phyloP scores from a whole-genome alignment of 2,113 vertebrate species.

The Xiphophorus maculatus region DNA sequence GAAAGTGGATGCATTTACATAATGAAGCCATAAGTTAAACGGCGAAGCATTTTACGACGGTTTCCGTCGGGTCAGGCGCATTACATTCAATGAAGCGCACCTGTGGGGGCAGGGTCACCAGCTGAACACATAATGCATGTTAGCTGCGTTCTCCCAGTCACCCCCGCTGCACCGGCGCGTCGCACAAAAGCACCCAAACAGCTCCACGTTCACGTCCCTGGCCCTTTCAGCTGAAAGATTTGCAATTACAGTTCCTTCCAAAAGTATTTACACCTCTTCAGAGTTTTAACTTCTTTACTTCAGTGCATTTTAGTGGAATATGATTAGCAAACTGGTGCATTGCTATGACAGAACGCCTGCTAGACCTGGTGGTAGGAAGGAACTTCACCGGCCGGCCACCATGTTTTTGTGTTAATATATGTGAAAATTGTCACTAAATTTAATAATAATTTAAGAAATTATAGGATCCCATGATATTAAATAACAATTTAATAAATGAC shows the following conservation, averaged over 20 bases:
- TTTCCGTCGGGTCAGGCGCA: conserved; percentile 11
- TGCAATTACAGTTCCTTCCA: neutral
- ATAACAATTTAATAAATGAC: too few relatives aligned
- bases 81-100: conserved; percentile 18
- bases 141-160: neutral
- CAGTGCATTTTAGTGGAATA: neutral
- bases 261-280: neutral
- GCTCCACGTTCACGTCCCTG: neutral
- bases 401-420: too few relatives aligned
- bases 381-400: too few relatives aligned
- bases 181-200: neutral
- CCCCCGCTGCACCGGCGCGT: neutral
- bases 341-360: neutral
- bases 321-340: neutral
- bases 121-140: neutral
- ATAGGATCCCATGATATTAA: too few relatives aligned
- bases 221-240: neutral
- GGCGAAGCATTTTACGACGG: conserved; percentile 7
- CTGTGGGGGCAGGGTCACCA: conserved; percentile 28
- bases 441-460: too few relatives aligned
- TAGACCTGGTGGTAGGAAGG: too few relatives aligned
- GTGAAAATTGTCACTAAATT: too few relatives aligned
- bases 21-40: conserved; percentile 39
- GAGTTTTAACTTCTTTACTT: neutral
- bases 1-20: conserved; percentile 30